Percentiles rank a stretch among this genome's conserved stretches.
Evolutionary conservation across 2,113 vertebrate species (phyloP).

Genomic region (Erinaceus europaeus): DNA sequence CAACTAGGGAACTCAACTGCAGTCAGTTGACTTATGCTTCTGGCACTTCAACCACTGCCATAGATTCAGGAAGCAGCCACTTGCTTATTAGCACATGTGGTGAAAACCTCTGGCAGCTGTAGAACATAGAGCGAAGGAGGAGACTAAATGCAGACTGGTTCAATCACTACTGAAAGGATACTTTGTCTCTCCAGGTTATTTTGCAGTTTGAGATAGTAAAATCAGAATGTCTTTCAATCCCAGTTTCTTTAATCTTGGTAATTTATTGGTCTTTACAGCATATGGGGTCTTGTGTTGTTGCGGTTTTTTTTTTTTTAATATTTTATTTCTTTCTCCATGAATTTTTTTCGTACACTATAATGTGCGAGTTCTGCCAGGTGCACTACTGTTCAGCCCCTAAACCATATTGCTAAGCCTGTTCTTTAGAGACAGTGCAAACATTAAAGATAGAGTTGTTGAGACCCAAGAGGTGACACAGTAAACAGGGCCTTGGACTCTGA

Average conservation of each 20-base stretch:
- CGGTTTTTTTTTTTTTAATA: conserved; percentile 12
- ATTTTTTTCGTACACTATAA: not conserved
- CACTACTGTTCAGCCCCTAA: too few relatives aligned
- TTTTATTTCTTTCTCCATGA: conserved; percentile 25
- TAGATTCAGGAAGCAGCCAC: not conserved
- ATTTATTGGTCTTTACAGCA: too few relatives aligned
- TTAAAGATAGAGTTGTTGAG: not conserved
- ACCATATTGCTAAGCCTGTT: not conserved
- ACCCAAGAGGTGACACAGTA: too few relatives aligned
- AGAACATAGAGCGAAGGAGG: not conserved
- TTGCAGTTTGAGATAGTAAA: conserved; percentile 7
- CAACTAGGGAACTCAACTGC: not conserved
- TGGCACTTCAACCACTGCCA: not conserved
- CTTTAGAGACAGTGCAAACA: conserved; percentile 35
- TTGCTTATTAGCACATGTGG: not conserved
- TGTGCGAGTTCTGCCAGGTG: too few relatives aligned
- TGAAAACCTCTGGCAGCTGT: not conserved
- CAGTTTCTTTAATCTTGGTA: too few relatives aligned
- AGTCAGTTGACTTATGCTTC: not conserved
- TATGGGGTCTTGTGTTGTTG: too few relatives aligned
- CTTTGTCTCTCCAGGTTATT: not conserved
- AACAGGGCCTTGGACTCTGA: too few relatives aligned
- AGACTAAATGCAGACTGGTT: not conserved
- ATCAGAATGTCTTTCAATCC: not conserved
- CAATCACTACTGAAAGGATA: not conserved